Conservation (phyloP, 2,797 vertebrate genomes). For the Malacoraja senta region DNA sequence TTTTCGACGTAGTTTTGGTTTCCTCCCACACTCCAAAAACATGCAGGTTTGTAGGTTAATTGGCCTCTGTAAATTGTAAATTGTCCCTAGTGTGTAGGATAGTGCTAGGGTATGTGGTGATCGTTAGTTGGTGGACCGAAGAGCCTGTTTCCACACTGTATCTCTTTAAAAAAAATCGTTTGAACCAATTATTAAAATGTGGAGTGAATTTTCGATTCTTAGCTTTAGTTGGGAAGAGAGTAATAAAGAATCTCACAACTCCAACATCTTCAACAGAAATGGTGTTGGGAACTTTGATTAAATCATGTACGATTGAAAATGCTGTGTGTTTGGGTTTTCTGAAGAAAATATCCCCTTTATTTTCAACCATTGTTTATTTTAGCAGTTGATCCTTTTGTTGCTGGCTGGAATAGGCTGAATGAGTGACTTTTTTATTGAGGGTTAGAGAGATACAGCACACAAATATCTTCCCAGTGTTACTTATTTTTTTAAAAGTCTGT, state of each 20-base stretch:
- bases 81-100: too few relatives aligned
- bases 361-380: background rate
- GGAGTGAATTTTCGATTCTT: background rate
- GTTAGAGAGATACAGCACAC: too few relatives aligned
- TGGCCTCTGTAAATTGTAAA: too few relatives aligned
- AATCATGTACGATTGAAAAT: too few relatives aligned
- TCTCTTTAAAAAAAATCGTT: too few relatives aligned
- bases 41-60: too few relatives aligned
- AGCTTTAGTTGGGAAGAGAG: background rate
- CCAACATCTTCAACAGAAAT: background rate
- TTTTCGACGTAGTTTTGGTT: too few relatives aligned
- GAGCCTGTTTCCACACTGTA: too few relatives aligned
- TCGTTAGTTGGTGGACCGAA: too few relatives aligned
- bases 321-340: background rate
- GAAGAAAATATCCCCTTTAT: background rate
- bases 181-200: background rate
- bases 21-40: too few relatives aligned
- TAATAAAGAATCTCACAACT: background rate
- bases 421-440: background rate
- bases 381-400: background rate
- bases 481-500: too few relatives aligned
- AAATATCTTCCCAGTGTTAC: background rate
- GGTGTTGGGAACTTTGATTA: background rate
- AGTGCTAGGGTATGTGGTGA: too few relatives aligned
- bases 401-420: background rate